Evolutionary conservation across 1,140 invertebrate genomes (phyloP), one percentile per base, ranked within the genome.

Genomic region (Wasmannia auropunctata): DNA sequence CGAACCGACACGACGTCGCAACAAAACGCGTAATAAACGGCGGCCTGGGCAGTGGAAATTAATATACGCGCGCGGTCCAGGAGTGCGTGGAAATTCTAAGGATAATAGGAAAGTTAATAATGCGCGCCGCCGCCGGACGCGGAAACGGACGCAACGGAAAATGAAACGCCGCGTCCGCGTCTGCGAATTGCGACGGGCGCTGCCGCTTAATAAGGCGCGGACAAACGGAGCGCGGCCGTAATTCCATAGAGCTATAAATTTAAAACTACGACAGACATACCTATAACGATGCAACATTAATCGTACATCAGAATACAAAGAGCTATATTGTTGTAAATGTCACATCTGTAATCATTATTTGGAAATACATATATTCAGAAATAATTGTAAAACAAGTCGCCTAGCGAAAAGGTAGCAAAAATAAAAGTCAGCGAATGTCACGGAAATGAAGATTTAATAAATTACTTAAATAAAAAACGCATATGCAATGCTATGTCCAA

Each of bases 101-200:
- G 79, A 72, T 83, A 83, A 81, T 81, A 72, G 79, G 11, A 81
- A 72, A 72, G 49, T 81, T 81, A 81, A 80, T 80, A 80, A 81
- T 56, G 65, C 65, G 65, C 25, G 31, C 25, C 25, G 43, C n/a
- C 28, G 76, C 28, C 46, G 65, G 65, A 58, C 22, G 34, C 43
- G 63, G 31, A 69, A 69, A 56, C n/a, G n/a, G n/a, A n/a, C 43
- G 28, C 58, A 51, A 79, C 34, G 63, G 49, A 81, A 72, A 81
- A 81, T 72, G 37, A 56, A 58, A 56, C 25, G 37, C 46, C 56
- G 3, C 40, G 2, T 25, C n/a, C n/a, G 46, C 46, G 3, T 81
- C 63, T n/a, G n/a, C 77, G 49, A 51, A 65, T 25, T 34, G 43
- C 60, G 43, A 65, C 43, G 43, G 51, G 31, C 14, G 43, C 16